Evolutionary conservation across 92 coral and sea anemone species (phyloP), one percentile per base, ranked within the genome.

Genomic region (Chrysogorgia sp.): DNA sequence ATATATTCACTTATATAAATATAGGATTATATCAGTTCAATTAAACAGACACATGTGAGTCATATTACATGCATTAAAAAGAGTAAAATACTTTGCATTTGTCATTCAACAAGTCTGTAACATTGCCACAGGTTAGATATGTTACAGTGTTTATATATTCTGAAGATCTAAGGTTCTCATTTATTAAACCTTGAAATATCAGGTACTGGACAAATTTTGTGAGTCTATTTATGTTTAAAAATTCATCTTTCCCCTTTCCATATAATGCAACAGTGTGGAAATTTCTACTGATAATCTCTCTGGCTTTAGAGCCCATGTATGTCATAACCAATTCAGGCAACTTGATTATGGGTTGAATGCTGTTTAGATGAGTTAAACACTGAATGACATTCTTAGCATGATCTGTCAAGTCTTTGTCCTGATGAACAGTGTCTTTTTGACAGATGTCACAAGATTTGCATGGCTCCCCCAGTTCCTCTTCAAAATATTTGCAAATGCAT

Each of bases 101-200:
- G 60, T 29, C 21, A 25, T 62, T 64, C 22, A 77, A 47, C 34
- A 77, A 63, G 61, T 77, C 43, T 77, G 29, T 35, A 19, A 77
- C 82, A 77, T 77, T 62, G 2, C 82, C 82, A 62, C 60, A 31
- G 10, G 74, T 77, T 24, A 77, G 37, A 34, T 37, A 77, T 28
- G 58, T 77, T 7, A 77, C 50, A 35, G 74, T 12, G 40, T 60
- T 61, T 64, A 53, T 77, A 56, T 77, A 75, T 40, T 77, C 82
- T 8, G 60, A 8, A 37, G 10, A 24, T 23, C 74, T 24, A 12
- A 60, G 63, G 82, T 77, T 60, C 45, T 63, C 82, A 10, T 77
- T 77, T 14, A 77, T 34, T n/a, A 77, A 77, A 37, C 82, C 82
- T 77, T 77, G 63, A 62, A 60, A 77, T 28, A 77, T 77, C 74